Percentiles rank a stretch among this genome's conserved stretches.
Evolutionary conservation across 2,113 vertebrate genomes (phyloP).

Genomic region (Hemiprocne comata): DNA sequence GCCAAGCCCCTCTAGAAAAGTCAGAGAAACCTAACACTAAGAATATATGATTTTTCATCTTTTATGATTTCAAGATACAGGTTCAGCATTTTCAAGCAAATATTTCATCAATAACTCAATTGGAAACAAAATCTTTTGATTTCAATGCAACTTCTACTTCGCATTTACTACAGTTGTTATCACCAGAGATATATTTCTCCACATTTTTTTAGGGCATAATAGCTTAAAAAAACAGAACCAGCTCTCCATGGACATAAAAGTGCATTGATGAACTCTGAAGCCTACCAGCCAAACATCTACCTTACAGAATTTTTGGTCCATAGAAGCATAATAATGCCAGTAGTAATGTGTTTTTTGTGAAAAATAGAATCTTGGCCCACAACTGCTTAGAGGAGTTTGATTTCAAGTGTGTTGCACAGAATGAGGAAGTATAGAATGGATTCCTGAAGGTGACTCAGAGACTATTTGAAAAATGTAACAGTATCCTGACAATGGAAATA

Average conservation of each 20-base stretch:
- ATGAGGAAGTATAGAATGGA: background rate
- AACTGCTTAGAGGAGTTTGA: accelerated
- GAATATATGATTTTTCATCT: background rate
- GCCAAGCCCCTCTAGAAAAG: background rate
- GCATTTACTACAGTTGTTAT: background rate
- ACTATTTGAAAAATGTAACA: background rate
- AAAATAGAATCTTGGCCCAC: background rate
- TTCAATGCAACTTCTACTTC: background rate
- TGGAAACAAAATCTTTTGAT: background rate
- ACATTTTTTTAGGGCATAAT: background rate
- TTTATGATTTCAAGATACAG: background rate
- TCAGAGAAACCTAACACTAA: background rate
- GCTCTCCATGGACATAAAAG: background rate
- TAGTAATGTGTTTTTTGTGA: background rate
- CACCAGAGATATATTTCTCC: background rate
- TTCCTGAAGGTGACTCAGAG: background rate
- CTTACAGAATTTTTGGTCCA: background rate
- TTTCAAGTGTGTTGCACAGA: background rate
- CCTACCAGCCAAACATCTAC: background rate
- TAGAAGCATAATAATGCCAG: background rate
- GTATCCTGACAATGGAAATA: background rate
- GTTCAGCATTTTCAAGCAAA: background rate
- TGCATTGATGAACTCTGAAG: background rate
- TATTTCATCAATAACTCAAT: background rate
- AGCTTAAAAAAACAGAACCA: background rate